phyloP scores from a whole-genome alignment of 2,888 invertebrate species.

The Chalcosyrphus nemorum region DNA sequence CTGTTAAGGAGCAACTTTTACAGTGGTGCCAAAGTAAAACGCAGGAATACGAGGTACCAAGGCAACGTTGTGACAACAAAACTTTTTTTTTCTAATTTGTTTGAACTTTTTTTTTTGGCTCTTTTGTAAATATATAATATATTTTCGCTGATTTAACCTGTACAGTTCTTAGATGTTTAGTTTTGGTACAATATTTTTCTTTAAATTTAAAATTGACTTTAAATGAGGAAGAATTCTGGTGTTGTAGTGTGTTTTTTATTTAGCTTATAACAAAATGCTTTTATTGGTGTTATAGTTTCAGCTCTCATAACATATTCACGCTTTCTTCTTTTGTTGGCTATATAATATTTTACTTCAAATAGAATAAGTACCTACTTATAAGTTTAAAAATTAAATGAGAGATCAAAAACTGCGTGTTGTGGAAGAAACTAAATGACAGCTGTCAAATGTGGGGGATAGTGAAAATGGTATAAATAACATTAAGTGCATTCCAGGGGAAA shows the following conservation, averaged over 20 bases:
- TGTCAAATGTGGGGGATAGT: background rate
- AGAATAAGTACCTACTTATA: background rate
- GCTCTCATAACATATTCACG: conserved; percentile 48
- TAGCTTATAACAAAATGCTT: conserved; percentile 24
- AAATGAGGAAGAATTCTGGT: conserved; percentile 8
- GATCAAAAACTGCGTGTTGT: conserved; percentile 31
- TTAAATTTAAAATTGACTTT: background rate
- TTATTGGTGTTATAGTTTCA: conserved; percentile 11
- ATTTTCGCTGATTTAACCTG: conserved; percentile 35
- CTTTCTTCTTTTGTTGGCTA: conserved; percentile 44
- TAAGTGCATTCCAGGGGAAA: background rate
- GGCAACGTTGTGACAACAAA: conserved; percentile 59
- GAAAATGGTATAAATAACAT: background rate
- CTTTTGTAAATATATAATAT: conserved; percentile 30
- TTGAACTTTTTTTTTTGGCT: conserved; percentile 25
- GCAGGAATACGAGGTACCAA: conserved; percentile 96
- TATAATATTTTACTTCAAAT: conserved; percentile 20
- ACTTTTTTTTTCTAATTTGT: conserved; percentile 52
- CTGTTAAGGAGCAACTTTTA: conserved; percentile 98
- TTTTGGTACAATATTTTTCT: conserved; percentile 4
- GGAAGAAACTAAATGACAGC: conserved; percentile 3
- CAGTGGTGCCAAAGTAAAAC: conserved; percentile 99
- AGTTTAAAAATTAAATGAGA: background rate
- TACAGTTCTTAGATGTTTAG: background rate
- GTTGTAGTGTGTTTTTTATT: conserved; percentile 8